phyloP scores from a whole-genome alignment of 2,888 invertebrate genomes.

The Teleogryllus oceanicus region DNA sequence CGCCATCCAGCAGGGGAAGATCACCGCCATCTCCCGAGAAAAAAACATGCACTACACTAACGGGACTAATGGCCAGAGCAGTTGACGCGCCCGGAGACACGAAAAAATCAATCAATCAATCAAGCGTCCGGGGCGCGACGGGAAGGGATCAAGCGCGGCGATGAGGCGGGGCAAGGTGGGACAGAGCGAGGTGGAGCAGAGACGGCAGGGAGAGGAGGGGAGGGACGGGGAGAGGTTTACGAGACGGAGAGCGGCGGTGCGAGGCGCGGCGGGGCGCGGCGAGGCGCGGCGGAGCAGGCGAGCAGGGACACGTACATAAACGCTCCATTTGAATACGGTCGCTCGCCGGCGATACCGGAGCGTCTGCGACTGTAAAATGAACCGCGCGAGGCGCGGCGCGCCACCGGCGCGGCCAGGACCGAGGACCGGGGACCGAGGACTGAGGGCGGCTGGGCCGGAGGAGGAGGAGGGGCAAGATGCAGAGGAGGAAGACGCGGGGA shows the following conservation, averaged over 20 bases:
- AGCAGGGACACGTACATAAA: constrained; percentile 10
- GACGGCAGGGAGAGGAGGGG: neutral
- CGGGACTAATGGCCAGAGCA: too few species aligned
- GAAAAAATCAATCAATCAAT: too few species aligned
- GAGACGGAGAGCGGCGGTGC: too few species aligned
- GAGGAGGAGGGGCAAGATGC: neutral
- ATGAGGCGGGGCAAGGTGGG: neutral
- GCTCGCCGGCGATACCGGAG: constrained; percentile 1
- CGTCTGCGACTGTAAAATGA: constrained; percentile 18
- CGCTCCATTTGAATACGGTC: constrained; percentile 6
- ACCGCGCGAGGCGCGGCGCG: neutral
- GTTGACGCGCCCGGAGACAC: too few species aligned
- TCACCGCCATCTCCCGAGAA: too few species aligned
- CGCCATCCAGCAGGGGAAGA: too few species aligned
- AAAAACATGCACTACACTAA: too few species aligned
- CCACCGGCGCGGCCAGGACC: neutral
- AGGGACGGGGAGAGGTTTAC: too few species aligned
- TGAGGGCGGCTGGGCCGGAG: neutral
- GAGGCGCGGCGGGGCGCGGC: neutral
- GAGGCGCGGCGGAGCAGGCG: neutral
- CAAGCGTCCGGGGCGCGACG: neutral
- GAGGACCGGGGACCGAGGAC: neutral
- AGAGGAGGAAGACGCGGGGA: neutral
- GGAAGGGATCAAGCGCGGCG: neutral
- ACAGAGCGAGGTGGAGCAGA: neutral